Conservation (phyloP, 2,888 invertebrate genomes). For the Amiota communis region DNA sequence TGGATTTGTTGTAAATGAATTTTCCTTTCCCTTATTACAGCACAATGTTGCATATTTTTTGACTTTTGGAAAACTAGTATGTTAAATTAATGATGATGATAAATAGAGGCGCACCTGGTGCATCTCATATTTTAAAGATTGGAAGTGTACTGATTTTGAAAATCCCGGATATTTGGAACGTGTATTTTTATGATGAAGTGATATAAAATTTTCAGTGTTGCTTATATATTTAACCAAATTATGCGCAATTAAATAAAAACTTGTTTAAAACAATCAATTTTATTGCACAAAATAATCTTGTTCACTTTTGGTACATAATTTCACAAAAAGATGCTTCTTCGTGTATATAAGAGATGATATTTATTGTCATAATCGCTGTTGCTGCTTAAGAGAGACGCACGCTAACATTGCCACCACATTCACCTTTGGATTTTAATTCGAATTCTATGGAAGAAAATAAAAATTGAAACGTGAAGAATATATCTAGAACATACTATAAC, state of each 20-base stretch:
- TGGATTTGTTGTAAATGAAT: no score
- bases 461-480: not conserved
- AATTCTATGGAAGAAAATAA: slow-evolving; percentile 51
- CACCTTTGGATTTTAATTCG: slow-evolving; percentile 63
- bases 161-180: not conserved
- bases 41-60: no score
- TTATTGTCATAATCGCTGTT: not conserved
- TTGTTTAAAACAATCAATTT: slow-evolving; percentile 25
- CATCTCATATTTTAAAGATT: no score
- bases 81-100: no score
- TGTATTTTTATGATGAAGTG: slow-evolving; percentile 2
- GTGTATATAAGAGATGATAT: not conserved
- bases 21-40: no score
- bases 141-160: slow-evolving; percentile 3
- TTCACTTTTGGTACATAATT: slow-evolving; percentile 1
- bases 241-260: slow-evolving; percentile 20
- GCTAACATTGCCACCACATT: slow-evolving; percentile 70
- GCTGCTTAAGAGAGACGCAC: slow-evolving; percentile 68
- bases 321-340: not conserved
- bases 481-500: slow-evolving; percentile 27
- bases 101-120: no score
- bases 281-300: slow-evolving; percentile 22
- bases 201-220: not conserved
- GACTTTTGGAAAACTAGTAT: no score
- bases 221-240: not conserved